phyloP scores from a whole-genome alignment of 1,140 invertebrate genomes.

The Papilio polytes region DNA sequence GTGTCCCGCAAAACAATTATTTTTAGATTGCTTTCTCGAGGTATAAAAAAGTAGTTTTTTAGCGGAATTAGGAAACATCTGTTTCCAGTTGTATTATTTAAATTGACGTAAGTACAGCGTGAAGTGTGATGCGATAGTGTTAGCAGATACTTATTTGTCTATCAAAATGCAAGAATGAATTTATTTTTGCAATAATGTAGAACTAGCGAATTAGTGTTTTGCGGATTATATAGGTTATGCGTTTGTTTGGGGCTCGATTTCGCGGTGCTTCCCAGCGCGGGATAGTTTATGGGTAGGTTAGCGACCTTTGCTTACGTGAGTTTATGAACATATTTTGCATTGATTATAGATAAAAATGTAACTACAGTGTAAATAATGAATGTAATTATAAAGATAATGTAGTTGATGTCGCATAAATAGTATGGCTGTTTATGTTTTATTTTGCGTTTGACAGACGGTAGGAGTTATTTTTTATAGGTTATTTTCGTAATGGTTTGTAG shows the following conservation, averaged over 20 bases:
- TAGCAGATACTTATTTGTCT: not conserved
- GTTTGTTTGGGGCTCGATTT: constrained; percentile 52
- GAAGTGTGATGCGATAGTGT: constrained; percentile 7
- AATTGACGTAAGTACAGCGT: constrained; percentile 29
- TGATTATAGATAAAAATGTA: constrained; percentile 19
- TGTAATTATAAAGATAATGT: not conserved
- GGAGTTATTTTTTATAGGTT: constrained; percentile 33
- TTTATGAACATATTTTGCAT: constrained; percentile 17
- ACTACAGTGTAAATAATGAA: not conserved
- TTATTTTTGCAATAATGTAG: constrained; percentile 48
- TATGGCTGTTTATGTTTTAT: constrained; percentile 11
- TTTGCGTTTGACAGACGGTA: not conserved
- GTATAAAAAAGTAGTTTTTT: constrained; percentile 53
- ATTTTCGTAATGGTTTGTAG: constrained; percentile 14
- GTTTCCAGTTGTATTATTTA: constrained; percentile 56
- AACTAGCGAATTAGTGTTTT: constrained; percentile 18
- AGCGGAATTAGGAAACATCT: constrained; percentile 63
- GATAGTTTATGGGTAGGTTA: constrained; percentile 34
- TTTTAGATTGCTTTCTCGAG: constrained; percentile 75
- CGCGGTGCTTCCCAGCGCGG: constrained; percentile 24
- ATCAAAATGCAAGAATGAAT: not conserved
- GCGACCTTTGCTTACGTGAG: constrained; percentile 49
- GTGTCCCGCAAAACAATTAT: constrained; percentile 61
- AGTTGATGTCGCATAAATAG: not conserved
- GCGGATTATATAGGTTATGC: constrained; percentile 50